A percentile compares a stretch with the other conserved stretches of the same genome.
phyloP scores from a whole-genome alignment of 2,888 invertebrate genomes.

The Clepsis dumicolana region DNA sequence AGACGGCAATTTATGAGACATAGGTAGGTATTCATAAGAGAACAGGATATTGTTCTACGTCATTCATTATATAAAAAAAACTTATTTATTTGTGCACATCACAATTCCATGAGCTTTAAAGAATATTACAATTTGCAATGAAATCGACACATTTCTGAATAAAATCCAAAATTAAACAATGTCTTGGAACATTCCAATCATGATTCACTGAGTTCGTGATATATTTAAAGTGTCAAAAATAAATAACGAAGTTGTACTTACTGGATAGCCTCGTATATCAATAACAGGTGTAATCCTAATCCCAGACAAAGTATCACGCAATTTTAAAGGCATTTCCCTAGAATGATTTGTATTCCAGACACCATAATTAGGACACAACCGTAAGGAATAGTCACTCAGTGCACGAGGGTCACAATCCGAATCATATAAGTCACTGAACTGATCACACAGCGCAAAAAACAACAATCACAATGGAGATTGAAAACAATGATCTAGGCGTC shows the following conservation, averaged over 20 bases:
- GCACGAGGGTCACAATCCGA: slow-evolving; percentile 10
- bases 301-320: neutral
- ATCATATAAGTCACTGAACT: slow-evolving; percentile 4
- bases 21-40: neutral
- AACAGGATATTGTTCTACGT: too few species aligned
- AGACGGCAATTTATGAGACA: neutral
- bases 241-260: neutral
- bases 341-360: neutral
- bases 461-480: slow-evolving; percentile 20
- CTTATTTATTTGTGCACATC: too few species aligned
- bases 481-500: slow-evolving; percentile 24
- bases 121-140: too few species aligned
- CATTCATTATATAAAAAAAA: too few species aligned
- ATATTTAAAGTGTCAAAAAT: too few species aligned
- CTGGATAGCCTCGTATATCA: neutral
- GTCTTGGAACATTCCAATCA: too few species aligned
- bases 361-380: neutral
- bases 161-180: too few species aligned
- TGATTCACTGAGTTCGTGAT: too few species aligned
- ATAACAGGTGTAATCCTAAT: neutral
- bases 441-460: slow-evolving; percentile 14
- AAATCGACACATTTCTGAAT: too few species aligned
- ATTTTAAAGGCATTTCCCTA: neutral
- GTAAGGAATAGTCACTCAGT: neutral
- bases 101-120: too few species aligned